Percentiles rank a stretch among this genome's conserved stretches.
Conservation (phyloP, 2,113 vertebrate genomes). For the Pycnonotus jocosus region DNA sequence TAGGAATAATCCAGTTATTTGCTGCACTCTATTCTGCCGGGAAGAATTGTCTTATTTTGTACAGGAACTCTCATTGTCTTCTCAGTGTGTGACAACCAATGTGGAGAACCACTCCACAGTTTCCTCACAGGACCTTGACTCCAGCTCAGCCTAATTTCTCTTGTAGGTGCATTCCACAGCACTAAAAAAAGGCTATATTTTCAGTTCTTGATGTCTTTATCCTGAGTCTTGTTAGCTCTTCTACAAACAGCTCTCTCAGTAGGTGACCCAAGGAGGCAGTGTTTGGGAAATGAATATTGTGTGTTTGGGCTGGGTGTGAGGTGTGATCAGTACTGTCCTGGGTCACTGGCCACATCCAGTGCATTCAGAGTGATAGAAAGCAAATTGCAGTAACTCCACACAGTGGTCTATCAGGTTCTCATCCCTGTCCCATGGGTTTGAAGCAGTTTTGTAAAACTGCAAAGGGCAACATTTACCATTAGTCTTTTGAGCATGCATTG, state of each 20-base stretch:
- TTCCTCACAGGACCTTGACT: background rate
- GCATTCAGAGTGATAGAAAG: background rate
- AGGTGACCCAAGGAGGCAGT: background rate
- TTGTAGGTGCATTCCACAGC: background rate
- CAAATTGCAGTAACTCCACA: background rate
- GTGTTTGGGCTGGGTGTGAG: background rate
- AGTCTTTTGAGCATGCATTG: background rate
- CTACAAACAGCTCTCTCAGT: background rate
- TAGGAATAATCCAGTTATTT: background rate
- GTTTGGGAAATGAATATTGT: background rate
- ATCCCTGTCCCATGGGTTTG: background rate
- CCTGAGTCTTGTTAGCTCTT: background rate
- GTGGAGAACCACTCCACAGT: background rate
- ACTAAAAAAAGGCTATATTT: accelerated
- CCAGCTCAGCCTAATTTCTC: background rate
- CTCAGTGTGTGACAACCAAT: background rate
- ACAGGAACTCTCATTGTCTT: background rate
- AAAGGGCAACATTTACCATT: background rate
- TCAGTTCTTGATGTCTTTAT: background rate
- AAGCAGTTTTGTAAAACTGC: background rate
- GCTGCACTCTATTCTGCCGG: background rate
- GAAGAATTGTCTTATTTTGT: background rate
- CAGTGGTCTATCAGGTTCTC: background rate
- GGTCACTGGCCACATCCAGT: background rate
- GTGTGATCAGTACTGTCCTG: background rate